These are phyloP conservation scores for Agrochola litura DNA, from an alignment of 2,888 invertebrate species.

Conservation along the genomic window DNA sequence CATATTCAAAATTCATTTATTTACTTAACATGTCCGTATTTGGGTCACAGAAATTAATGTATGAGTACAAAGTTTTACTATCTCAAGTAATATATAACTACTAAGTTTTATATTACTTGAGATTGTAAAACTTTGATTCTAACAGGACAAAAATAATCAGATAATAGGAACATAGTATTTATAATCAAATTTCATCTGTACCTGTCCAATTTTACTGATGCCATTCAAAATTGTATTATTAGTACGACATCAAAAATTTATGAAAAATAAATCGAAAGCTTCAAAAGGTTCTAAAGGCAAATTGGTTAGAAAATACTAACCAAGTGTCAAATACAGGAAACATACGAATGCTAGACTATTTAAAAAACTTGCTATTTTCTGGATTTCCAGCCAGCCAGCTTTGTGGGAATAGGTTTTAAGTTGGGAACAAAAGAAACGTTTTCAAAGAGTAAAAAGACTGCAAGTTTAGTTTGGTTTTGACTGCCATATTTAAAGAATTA, in stretches of 20 bases:
- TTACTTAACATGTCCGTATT: no score
- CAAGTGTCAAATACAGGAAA: conserved; percentile 16
- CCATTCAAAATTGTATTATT: neutral
- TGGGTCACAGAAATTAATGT: no score
- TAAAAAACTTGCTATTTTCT: conserved; percentile 15
- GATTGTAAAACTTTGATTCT: neutral
- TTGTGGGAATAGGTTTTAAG: conserved; percentile 23
- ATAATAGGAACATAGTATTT: neutral
- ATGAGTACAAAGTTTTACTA: no score
- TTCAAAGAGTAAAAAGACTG: conserved; percentile 15
- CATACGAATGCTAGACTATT: neutral
- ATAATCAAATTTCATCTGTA: neutral
- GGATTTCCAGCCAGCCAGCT: neutral
- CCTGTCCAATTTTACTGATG: no score
- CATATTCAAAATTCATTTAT: no score
- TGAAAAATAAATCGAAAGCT: neutral
- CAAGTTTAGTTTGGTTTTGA: conserved; percentile 2
- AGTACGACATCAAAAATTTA: no score
- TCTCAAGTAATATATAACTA: no score
- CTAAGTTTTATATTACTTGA: no score
- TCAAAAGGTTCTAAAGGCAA: neutral
- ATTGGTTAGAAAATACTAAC: neutral
- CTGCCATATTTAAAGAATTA: neutral
- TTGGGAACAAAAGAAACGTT: neutral
- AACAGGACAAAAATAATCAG: neutral